Conservation (phyloP, 2,888 invertebrate species). For the Mayetiola destructor region DNA sequence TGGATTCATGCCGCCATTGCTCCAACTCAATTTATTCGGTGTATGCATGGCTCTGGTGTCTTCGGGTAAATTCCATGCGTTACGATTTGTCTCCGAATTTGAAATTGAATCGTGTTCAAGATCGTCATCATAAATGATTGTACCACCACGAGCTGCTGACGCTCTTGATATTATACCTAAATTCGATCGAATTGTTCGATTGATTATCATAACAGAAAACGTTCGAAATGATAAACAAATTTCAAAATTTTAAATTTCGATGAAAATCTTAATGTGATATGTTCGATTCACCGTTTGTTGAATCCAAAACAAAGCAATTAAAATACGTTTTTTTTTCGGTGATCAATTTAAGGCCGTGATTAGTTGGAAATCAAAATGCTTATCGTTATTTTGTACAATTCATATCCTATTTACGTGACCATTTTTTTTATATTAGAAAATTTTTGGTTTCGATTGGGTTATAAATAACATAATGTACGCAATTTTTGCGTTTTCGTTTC, state of each 20-base stretch:
- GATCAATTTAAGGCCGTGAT: too few relatives aligned
- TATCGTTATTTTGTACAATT: slow-evolving; percentile 1
- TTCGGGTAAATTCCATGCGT: slow-evolving; percentile 23
- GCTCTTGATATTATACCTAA: slow-evolving; percentile 39
- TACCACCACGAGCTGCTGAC: slow-evolving; percentile 28
- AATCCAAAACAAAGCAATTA: too few relatives aligned
- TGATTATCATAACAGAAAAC: not conserved
- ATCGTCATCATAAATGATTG: slow-evolving; percentile 35
- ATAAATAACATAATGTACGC: not conserved
- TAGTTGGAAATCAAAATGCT: too few relatives aligned
- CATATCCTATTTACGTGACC: not conserved
- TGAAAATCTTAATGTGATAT: too few relatives aligned
- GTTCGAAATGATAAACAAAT: too few relatives aligned
- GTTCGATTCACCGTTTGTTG: too few relatives aligned
- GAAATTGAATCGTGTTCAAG: slow-evolving; percentile 31
- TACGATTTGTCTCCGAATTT: slow-evolving; percentile 18
- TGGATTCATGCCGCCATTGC: slow-evolving; percentile 37
- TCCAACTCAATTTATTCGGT: slow-evolving; percentile 68
- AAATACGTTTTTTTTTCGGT: too few relatives aligned
- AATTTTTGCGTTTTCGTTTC: not conserved
- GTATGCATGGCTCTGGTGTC: slow-evolving; percentile 32
- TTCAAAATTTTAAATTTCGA: too few relatives aligned
- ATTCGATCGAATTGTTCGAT: slow-evolving; percentile 5
- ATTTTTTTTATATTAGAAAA: not conserved
- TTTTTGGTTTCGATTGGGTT: not conserved